A percentile compares a stretch with the other conserved stretches of the same genome.
Evolutionary conservation across 2,113 vertebrate species (phyloP).

Genomic region (Forbesichthys agassizii): DNA sequence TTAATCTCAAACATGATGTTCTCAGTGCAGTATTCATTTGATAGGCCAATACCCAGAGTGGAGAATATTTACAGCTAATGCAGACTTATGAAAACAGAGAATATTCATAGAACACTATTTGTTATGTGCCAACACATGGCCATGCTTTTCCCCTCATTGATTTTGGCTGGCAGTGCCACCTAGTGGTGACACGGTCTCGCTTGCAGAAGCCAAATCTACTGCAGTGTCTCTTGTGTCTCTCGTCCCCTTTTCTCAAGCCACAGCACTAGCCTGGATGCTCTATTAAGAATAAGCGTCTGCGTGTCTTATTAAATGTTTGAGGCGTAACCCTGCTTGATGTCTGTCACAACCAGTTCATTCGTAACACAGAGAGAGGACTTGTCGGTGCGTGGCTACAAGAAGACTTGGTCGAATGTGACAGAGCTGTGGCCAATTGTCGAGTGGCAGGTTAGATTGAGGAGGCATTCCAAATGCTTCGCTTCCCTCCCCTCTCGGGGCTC

Average conservation of each 20-base stretch:
- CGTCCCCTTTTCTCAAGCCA: not conserved
- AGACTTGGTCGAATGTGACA: conserved; percentile 46
- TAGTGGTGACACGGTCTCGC: conserved; percentile 58
- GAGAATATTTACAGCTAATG: conserved; percentile 38
- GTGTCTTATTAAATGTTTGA: conserved; percentile 26
- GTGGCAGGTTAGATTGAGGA: conserved; percentile 55
- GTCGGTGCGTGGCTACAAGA: conserved; percentile 40
- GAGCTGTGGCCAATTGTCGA: conserved; percentile 63
- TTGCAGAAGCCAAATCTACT: conserved; percentile 22
- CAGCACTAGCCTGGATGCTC: conserved; percentile 12
- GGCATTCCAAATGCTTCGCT: conserved; percentile 18
- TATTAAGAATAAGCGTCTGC: conserved; percentile 7
- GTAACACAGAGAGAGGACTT: conserved; percentile 12
- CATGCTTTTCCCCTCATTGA: conserved; percentile 43
- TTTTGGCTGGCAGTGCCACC: conserved; percentile 80
- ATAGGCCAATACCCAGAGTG: conserved; percentile 48
- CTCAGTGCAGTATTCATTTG: conserved; percentile 56
- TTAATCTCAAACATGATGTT: conserved; percentile 56
- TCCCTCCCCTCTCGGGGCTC: conserved; percentile 29
- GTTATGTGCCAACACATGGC: conserved; percentile 17
- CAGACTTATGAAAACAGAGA: conserved; percentile 35
- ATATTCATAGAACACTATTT: conserved; percentile 43
- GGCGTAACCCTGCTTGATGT: conserved; percentile 11
- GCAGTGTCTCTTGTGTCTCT: conserved; percentile 10
- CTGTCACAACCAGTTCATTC: conserved; percentile 39